phyloP scores from a whole-genome alignment of 2,113 vertebrate genomes.

The pig (Sus scrofa) region T2T-Sscrofa CM000812.6:206830501-206831000 shows the following conservation, averaged over 20 bases:
- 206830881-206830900: not conserved
- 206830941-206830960: too few species aligned
- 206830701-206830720: too few species aligned
- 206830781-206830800: slow-evolving; percentile 30
- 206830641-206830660: not conserved
- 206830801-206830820: not conserved
- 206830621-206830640: not conserved
- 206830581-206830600: not conserved
- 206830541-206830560: not conserved
- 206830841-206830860: too few species aligned
- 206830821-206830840: not conserved
- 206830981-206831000: not conserved
- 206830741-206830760: not conserved
- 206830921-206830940: not conserved
- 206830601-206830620: not conserved
- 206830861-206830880: not conserved
- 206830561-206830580: not conserved
- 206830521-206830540: not conserved
- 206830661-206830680: not conserved
- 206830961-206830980: too few species aligned
- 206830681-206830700: not conserved
- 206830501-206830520: not conserved
- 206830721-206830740: not conserved
- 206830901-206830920: not conserved
- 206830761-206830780: not conserved